Evolutionary conservation across 2,888 invertebrate genomes (phyloP).

Genomic region (Tenthredo scrophulariae): DNA sequence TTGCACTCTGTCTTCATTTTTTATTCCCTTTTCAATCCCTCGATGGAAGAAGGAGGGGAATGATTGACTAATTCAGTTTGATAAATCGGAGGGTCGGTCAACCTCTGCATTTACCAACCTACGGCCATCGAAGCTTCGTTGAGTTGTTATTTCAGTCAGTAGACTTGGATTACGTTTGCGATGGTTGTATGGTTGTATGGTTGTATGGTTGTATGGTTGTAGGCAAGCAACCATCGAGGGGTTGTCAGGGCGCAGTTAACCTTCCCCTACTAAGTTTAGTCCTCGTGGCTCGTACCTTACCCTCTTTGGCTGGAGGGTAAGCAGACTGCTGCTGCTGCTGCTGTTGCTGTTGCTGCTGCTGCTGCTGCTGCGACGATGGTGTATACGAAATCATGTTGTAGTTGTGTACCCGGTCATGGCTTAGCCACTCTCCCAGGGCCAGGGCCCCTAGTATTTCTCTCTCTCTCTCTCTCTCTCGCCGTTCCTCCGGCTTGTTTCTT

Average conservation of each 20-base stretch:
- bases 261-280: constrained; percentile 45
- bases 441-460: background rate
- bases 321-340: constrained; percentile 21
- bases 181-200: constrained; percentile 44
- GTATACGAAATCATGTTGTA: constrained; percentile 39
- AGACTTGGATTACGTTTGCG: constrained; percentile 38
- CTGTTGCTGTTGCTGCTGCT: background rate
- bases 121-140: constrained; percentile 20
- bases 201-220: constrained; percentile 36
- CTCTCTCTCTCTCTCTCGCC: constrained; percentile 11
- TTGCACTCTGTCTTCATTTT: background rate
- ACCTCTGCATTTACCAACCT: constrained; percentile 9
- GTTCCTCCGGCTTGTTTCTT: background rate
- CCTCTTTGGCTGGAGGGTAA: constrained; percentile 35
- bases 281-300: constrained; percentile 40
- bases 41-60: background rate
- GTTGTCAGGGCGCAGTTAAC: constrained; percentile 51
- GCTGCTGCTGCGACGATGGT: background rate
- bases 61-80: constrained; percentile 3
- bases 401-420: constrained; percentile 40
- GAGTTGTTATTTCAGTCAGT: constrained; percentile 49
- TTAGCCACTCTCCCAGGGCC: constrained; percentile 35
- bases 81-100: constrained; percentile 20
- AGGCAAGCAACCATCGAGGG: constrained; percentile 14
- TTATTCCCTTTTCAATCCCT: background rate